These are phyloP conservation scores for Pachyramphus minor DNA, from an alignment of 2,113 vertebrate species.

Conservation along the genomic window DNA sequence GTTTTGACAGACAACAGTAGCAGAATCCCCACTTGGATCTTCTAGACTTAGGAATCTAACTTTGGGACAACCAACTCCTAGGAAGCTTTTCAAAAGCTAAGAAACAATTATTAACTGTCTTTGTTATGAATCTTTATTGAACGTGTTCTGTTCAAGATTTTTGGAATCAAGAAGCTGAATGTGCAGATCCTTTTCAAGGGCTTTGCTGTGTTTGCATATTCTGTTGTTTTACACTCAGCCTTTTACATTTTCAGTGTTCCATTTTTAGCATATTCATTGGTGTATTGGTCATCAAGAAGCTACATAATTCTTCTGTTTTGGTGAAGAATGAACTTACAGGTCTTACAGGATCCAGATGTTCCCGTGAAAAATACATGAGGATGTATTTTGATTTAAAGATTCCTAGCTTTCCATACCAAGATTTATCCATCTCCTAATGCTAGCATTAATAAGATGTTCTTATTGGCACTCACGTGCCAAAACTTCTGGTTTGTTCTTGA, in stretches of 20 bases:
- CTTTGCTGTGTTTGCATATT: background rate
- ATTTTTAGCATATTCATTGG: background rate
- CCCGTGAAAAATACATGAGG: background rate
- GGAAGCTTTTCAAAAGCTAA: constrained; percentile 66
- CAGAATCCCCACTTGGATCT: constrained; percentile 68
- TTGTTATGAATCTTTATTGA: background rate
- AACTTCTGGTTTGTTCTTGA: background rate
- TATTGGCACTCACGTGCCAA: background rate
- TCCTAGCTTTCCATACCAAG: background rate
- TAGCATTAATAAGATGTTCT: background rate
- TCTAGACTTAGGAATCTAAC: constrained; percentile 59
- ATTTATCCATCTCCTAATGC: background rate
- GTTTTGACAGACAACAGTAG: constrained; percentile 48
- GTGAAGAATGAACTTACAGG: background rate
- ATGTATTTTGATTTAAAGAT: background rate
- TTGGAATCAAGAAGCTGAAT: background rate
- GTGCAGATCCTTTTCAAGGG: background rate
- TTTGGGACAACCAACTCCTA: constrained; percentile 39
- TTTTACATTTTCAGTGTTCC: background rate
- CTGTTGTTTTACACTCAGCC: background rate
- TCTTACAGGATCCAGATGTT: background rate
- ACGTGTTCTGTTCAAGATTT: background rate
- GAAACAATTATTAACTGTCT: background rate
- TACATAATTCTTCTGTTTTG: background rate
- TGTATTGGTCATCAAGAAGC: background rate